Evolutionary conservation across 2,888 invertebrate genomes (phyloP).

Genomic region (Torymus aiolomorphi): DNA sequence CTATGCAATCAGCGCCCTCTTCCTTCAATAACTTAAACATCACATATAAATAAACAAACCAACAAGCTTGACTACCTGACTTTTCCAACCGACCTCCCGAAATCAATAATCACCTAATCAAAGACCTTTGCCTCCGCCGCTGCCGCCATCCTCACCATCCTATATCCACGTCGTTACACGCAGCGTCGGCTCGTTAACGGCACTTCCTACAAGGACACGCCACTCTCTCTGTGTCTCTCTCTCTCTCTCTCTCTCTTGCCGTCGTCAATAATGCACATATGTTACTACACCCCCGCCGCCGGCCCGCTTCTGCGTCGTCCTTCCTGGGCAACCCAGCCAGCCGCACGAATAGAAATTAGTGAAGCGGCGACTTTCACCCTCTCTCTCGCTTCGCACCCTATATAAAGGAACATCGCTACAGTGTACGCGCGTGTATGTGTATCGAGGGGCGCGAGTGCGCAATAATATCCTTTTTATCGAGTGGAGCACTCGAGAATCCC

Average conservation of each 20-base stretch:
- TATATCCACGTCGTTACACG: neutral
- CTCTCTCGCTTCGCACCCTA: neutral
- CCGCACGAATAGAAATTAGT: constrained; percentile 54
- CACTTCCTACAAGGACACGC: constrained; percentile 27
- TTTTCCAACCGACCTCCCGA: no score
- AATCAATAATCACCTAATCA: no score
- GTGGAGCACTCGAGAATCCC: constrained; percentile 62
- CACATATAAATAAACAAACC: no score
- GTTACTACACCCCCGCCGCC: neutral
- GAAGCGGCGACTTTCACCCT: constrained; percentile 21
- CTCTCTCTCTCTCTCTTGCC: no score
- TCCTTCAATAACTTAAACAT: no score
- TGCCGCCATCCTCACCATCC: no score
- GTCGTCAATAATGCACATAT: constrained; percentile 26
- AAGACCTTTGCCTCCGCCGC: no score
- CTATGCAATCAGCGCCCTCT: no score
- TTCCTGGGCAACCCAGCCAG: neutral
- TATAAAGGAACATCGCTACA: constrained; percentile 19
- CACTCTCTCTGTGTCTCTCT: no score
- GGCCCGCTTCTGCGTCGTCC: neutral
- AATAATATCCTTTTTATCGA: constrained; percentile 70
- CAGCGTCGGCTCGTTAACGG: constrained; percentile 42
- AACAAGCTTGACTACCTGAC: no score
- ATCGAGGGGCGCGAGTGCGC: constrained; percentile 57
- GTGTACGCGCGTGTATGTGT: no score